Evolutionary conservation across 2,797 vertebrate species (phyloP), one percentile per base, ranked within the genome.

Genomic region (Pelochelys cantorii): DNA sequence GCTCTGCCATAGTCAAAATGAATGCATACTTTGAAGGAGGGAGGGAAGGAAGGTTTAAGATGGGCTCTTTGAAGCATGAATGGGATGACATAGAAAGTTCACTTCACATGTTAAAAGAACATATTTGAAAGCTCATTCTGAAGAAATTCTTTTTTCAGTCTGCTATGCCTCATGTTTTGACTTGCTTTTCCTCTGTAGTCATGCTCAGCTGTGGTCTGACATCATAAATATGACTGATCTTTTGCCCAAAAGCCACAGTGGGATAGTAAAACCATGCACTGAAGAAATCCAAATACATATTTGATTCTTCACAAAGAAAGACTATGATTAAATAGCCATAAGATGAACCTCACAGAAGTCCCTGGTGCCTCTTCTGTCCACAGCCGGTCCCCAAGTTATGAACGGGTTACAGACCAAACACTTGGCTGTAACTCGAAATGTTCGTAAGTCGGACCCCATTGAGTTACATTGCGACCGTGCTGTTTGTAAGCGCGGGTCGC

Each of bases 271-370:
- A 68, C 22, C 71, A 11, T 65, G 37, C 31, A 12, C 27, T 62
- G 60, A 90, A 94, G 29, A 11, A 91, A 81, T 20, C 11, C 17
- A 55, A 81, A 91, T 80, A 34, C 77, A 53, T 52, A 74, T 12
- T 3, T 71, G 52, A 71, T 71, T 71, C 34, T 37, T 8, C 20
- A 6, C 4, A 83, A 65, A 29, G 80, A 81, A 79, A 78, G 42
- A 27, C 4, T 15, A 2, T 27, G 23, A 15, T 17, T 77, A 2
- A 20, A 1, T 82, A 7, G 60, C 55, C 54, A 54, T 79, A 85
- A 83, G 86, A 74, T 15, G 11, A 90, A 93, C 85, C 11, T 15
- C 25, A 48, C 77, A 85, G n/a, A 48, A 14, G 11, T 79, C 92
- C 52, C 68, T 74, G 88, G 57, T 37, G 82, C 84, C 17, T 7